Evolutionary conservation across 2,888 invertebrate genomes (phyloP).

Genomic region (Calameuta filiformis): DNA sequence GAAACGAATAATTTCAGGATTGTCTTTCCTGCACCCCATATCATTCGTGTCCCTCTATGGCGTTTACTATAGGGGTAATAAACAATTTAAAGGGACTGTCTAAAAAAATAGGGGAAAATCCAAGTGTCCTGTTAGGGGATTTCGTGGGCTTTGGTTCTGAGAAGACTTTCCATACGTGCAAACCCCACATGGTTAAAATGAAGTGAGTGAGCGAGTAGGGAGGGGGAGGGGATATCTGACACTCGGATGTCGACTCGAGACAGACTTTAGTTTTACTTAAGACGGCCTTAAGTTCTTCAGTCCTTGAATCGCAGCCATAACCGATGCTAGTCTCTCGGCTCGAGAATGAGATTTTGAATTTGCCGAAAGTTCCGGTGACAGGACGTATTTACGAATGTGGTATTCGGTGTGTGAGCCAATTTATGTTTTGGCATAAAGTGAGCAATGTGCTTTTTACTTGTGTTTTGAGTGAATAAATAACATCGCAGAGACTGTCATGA

Average conservation of each 20-base stretch:
- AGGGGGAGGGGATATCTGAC: slow-evolving; percentile 44
- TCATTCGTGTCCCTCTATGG: neutral
- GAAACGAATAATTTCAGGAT: neutral
- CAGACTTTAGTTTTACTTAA: slow-evolving; percentile 49
- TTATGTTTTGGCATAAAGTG: neutral
- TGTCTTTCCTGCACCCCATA: neutral
- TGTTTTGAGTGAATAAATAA: neutral
- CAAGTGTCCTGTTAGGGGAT: neutral
- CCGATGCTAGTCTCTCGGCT: neutral
- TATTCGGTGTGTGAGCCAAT: neutral
- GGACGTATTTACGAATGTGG: neutral
- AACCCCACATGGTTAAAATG: slow-evolving; percentile 40
- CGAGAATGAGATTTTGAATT: neutral
- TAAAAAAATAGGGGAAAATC: neutral
- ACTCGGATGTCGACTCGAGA: slow-evolving; percentile 39
- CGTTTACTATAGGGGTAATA: neutral
- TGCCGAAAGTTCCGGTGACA: neutral
- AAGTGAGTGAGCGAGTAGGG: neutral
- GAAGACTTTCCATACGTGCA: slow-evolving; percentile 37
- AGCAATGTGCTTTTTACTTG: neutral
- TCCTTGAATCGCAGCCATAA: slow-evolving; percentile 18
- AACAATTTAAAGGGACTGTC: neutral
- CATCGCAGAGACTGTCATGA: slow-evolving; percentile 27
- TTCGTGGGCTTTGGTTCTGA: slow-evolving; percentile 12
- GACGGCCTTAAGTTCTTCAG: slow-evolving; percentile 44